Conservation (phyloP, 2,888 invertebrate species). For the Dione juno region DNA sequence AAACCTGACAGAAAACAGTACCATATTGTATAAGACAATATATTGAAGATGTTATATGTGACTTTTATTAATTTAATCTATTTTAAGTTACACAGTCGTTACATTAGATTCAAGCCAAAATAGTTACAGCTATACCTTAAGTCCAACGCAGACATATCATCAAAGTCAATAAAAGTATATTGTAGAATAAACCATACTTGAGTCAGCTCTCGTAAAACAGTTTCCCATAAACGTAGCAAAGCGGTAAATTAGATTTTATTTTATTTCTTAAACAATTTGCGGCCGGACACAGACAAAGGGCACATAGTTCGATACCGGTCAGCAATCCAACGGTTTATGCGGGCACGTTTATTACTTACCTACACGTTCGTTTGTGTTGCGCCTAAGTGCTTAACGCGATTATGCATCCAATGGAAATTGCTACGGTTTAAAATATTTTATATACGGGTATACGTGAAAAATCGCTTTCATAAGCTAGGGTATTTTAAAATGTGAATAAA, state of each 20-base stretch:
- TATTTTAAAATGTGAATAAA: not conserved
- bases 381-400: conserved; percentile 21
- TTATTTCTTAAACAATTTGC: conserved; percentile 83
- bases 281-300: conserved; percentile 78
- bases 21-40: not conserved
- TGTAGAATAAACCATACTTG: conserved; percentile 70
- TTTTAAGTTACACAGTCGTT: not conserved
- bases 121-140: conserved; percentile 18
- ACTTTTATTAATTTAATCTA: not conserved
- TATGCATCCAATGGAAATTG: conserved; percentile 25
- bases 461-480: not conserved
- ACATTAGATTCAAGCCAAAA: conserved; percentile 8
- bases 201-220: conserved; percentile 62
- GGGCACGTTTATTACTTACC: conserved; percentile 80
- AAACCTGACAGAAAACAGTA: not conserved
- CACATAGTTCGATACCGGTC: conserved; percentile 78
- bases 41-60: not conserved
- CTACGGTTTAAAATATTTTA: conserved; percentile 20
- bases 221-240: conserved; percentile 77
- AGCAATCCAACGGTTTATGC: conserved; percentile 82
- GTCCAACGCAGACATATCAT: conserved; percentile 44
- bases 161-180: conserved; percentile 66
- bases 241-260: conserved; percentile 82
- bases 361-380: conserved; percentile 57
- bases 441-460: not conserved